phyloP scores from a whole-genome alignment of 2,888 invertebrate genomes.

The Lathronympha strigana region DNA sequence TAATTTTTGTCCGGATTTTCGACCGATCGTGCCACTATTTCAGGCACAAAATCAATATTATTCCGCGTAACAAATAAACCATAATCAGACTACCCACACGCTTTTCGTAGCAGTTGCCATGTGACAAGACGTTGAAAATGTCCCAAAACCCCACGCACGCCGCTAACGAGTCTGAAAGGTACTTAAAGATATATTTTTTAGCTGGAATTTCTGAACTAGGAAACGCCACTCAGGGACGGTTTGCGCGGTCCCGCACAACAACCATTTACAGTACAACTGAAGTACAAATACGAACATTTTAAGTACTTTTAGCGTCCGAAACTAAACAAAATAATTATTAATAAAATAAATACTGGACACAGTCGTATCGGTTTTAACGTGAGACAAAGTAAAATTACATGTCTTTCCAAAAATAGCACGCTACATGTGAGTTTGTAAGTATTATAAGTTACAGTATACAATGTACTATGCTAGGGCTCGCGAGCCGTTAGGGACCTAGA shows the following conservation, averaged over 20 bases:
- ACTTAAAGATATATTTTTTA: background rate
- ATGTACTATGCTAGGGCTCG: constrained; percentile 69
- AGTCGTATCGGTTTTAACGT: constrained; percentile 63
- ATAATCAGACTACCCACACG: too few species aligned
- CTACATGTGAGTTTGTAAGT: constrained; percentile 49
- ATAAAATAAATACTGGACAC: constrained; percentile 69
- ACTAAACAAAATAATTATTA: constrained; percentile 63
- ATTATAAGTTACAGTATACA: constrained; percentile 68
- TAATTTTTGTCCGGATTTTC: too few species aligned
- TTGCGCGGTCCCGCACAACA: constrained; percentile 32
- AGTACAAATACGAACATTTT: constrained; percentile 34
- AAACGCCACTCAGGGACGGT: constrained; percentile 10
- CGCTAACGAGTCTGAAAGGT: too few species aligned
- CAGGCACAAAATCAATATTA: too few species aligned
- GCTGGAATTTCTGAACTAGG: background rate
- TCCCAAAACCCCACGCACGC: too few species aligned
- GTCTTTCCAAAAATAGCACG: constrained; percentile 72
- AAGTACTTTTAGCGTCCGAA: constrained; percentile 34
- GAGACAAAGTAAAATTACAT: constrained; percentile 67
- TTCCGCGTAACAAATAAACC: too few species aligned
- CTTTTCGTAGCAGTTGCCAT: too few species aligned
- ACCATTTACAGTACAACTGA: constrained; percentile 31
- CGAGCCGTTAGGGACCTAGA: constrained; percentile 55
- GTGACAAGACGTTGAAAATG: too few species aligned
- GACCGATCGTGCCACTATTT: too few species aligned